Evolutionary conservation across 2,113 vertebrate genomes (phyloP).

Genomic region (Solenodon paradoxus): DNA sequence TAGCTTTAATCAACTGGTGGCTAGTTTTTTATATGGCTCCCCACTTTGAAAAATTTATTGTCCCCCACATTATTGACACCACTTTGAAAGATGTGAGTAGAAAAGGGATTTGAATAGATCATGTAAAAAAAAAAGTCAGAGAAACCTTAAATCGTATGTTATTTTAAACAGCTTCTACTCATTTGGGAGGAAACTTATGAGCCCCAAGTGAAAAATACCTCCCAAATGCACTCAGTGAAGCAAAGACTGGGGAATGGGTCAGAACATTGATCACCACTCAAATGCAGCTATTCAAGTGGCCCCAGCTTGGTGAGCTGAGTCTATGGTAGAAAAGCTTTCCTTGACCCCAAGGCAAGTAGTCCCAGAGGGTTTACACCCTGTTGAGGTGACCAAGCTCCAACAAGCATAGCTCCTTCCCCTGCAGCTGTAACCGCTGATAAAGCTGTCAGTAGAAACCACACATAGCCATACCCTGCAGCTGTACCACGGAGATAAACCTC

Average conservation of each 20-base stretch:
- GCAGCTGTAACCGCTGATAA: no score
- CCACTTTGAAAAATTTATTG: constrained; percentile 72
- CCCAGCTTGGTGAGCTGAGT: background rate
- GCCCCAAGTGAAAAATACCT: constrained; percentile 14
- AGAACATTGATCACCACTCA: background rate
- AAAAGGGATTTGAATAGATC: constrained; percentile 63
- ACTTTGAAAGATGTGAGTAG: constrained; percentile 67
- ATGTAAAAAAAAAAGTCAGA: constrained; percentile 63
- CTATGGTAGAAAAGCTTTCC: no score
- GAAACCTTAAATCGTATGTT: constrained; percentile 55
- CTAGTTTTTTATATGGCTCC: constrained; percentile 41
- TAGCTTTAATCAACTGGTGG: constrained; percentile 66
- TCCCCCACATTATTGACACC: constrained; percentile 57
- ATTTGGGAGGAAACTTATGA: constrained; percentile 48
- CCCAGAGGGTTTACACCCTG: no score
- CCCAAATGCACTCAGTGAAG: background rate
- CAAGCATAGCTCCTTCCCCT: no score
- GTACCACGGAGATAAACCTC: no score
- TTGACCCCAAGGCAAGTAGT: no score
- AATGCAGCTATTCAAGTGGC: no score
- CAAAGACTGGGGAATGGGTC: background rate
- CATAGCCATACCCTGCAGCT: no score
- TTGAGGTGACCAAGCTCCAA: no score
- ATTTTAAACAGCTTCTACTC: constrained; percentile 62
- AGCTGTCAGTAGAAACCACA: no score